Evolutionary conservation across 2,888 invertebrate species (phyloP).

Genomic region (Agrotis exclamationis): DNA sequence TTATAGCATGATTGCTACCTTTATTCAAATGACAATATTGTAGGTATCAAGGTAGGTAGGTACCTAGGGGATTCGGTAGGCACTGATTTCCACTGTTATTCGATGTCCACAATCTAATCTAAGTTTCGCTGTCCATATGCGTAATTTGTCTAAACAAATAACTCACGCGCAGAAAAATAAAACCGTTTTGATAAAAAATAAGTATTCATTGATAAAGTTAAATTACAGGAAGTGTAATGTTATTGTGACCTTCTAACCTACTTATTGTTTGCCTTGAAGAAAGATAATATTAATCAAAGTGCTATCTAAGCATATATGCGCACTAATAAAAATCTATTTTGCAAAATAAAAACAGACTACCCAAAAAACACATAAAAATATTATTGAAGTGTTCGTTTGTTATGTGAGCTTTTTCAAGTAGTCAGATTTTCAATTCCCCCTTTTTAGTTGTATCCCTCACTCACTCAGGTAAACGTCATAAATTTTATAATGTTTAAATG

Average conservation of each 20-base stretch:
- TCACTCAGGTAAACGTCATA: too few species aligned
- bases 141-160: conserved; percentile 3
- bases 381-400: too few species aligned
- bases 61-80: too few species aligned
- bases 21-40: too few species aligned
- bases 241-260: conserved; percentile 39
- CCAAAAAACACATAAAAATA: too few species aligned
- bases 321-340: neutral
- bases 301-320: conserved; percentile 9
- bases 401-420: too few species aligned
- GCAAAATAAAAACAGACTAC: too few species aligned
- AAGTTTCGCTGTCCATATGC: neutral
- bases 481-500: too few species aligned
- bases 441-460: too few species aligned
- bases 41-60: too few species aligned
- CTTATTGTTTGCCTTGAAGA: conserved; percentile 33
- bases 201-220: conserved; percentile 35
- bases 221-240: conserved; percentile 34
- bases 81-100: neutral
- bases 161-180: conserved; percentile 13
- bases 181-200: conserved; percentile 24
- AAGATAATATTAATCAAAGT: conserved; percentile 32
- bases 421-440: too few species aligned
- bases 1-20: too few species aligned
- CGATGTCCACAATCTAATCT: neutral